Evolutionary conservation across 2,113 vertebrate species (phyloP).

Genomic region (Bothrops jararaca): DNA sequence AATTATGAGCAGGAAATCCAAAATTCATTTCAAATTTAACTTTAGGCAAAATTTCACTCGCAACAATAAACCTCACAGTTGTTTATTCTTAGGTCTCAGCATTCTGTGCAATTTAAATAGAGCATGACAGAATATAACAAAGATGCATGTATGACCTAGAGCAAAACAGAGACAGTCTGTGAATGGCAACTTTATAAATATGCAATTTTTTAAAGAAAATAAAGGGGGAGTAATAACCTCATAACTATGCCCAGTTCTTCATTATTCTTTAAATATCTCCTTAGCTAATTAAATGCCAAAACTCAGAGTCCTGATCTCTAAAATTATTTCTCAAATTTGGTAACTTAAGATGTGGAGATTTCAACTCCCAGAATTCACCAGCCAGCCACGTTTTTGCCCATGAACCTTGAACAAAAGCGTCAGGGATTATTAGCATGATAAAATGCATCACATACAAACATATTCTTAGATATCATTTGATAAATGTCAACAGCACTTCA

Average conservation of each 20-base stretch:
- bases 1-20: background rate
- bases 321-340: background rate
- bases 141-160: background rate
- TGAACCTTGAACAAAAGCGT: background rate
- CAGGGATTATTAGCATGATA: background rate
- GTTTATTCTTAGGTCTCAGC: background rate
- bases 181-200: constrained; percentile 10
- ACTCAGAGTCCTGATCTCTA: background rate
- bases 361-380: background rate
- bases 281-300: constrained; percentile 2
- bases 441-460: background rate
- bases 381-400: background rate
- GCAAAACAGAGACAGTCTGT: background rate
- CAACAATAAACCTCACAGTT: background rate
- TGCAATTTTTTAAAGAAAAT: background rate
- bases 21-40: background rate
- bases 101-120: constrained; percentile 6
- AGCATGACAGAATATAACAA: constrained; percentile 5
- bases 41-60: background rate
- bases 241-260: background rate
- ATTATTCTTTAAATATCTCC: background rate
- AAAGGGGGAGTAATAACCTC: background rate
- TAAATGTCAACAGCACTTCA: background rate
- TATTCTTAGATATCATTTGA: background rate
- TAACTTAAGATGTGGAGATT: background rate